Conservation (phyloP, 2,888 invertebrate species). For the Epirrhoe alternata region DNA sequence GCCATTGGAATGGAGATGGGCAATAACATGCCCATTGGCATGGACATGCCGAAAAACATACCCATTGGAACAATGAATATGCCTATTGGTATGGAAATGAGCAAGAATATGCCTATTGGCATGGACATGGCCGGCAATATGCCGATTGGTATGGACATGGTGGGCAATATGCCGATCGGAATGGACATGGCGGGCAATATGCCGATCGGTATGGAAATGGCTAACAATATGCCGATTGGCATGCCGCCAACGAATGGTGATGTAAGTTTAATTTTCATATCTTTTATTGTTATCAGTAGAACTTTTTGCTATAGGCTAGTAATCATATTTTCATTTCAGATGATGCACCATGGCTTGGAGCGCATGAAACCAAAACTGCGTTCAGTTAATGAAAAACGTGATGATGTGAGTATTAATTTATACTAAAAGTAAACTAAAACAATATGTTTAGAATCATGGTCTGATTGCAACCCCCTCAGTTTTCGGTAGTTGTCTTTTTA, state of each 20-base stretch:
- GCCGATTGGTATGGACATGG: conserved; percentile 11
- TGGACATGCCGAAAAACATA: conserved; percentile 3
- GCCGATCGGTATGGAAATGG: conserved; percentile 43
- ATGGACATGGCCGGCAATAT: conserved; percentile 12
- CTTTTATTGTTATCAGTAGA: not conserved
- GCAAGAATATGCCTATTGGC: conserved; percentile 48
- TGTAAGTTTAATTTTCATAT: conserved; percentile 24
- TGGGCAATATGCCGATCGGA: conserved; percentile 5
- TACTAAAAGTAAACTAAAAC: too few relatives aligned
- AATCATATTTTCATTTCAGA: conserved; percentile 15
- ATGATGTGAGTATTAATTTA: conserved; percentile 59
- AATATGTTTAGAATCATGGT: too few relatives aligned
- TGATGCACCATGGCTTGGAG: conserved; percentile 47
- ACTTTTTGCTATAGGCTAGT: too few relatives aligned
- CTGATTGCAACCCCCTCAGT: too few relatives aligned
- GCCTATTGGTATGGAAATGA: conserved; percentile 43
- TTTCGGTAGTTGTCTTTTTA: too few relatives aligned
- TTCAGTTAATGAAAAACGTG: conserved; percentile 56
- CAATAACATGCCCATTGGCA: conserved; percentile 6
- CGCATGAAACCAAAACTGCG: conserved; percentile 45
- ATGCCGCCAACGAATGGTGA: conserved; percentile 31
- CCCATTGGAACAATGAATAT: not conserved
- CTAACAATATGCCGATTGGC: conserved; percentile 48
- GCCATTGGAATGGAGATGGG: conserved; percentile 16
- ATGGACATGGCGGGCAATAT: not conserved